Evolutionary conservation across 2,888 invertebrate genomes (phyloP).

Genomic region (Lymantria monacha): DNA sequence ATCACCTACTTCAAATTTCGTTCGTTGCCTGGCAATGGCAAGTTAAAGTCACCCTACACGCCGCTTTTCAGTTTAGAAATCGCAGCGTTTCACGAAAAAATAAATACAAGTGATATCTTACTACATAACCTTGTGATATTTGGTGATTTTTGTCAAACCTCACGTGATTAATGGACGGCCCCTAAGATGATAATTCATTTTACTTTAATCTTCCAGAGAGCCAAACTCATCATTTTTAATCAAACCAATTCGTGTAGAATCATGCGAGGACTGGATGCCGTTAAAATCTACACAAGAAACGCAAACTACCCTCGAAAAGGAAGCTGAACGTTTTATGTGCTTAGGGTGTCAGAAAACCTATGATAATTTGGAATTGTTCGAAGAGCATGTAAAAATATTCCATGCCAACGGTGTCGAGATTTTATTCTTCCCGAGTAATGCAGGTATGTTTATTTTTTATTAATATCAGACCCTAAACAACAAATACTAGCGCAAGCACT

Average conservation of each 20-base stretch:
- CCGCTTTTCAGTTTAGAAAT: too few species aligned
- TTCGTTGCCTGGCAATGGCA: too few species aligned
- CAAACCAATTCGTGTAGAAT: conserved; percentile 47
- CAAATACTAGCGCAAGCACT: too few species aligned
- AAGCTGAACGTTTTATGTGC: conserved; percentile 32
- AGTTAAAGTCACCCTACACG: too few species aligned
- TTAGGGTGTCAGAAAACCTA: conserved; percentile 47
- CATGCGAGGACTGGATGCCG: conserved; percentile 37
- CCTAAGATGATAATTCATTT: too few species aligned
- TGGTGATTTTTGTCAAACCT: too few species aligned
- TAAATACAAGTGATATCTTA: too few species aligned
- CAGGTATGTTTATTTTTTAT: conserved; percentile 13
- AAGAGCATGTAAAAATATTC: conserved; percentile 44
- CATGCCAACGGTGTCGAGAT: conserved; percentile 47
- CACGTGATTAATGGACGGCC: too few species aligned
- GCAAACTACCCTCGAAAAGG: conserved; percentile 1
- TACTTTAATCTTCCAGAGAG: conserved; percentile 37
- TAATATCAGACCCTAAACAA: too few species aligned
- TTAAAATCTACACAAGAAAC: conserved; percentile 13
- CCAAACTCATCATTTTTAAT: conserved; percentile 39
- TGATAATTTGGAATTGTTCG: conserved; percentile 37
- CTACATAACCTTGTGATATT: too few species aligned
- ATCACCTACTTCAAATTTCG: too few species aligned
- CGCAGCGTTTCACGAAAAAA: too few species aligned
- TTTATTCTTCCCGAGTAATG: conserved; percentile 46